A percentile compares a stretch with the other conserved stretches of the same genome.
Conservation (phyloP, 2,113 vertebrate species). For the Melospiza georgiana region DNA sequence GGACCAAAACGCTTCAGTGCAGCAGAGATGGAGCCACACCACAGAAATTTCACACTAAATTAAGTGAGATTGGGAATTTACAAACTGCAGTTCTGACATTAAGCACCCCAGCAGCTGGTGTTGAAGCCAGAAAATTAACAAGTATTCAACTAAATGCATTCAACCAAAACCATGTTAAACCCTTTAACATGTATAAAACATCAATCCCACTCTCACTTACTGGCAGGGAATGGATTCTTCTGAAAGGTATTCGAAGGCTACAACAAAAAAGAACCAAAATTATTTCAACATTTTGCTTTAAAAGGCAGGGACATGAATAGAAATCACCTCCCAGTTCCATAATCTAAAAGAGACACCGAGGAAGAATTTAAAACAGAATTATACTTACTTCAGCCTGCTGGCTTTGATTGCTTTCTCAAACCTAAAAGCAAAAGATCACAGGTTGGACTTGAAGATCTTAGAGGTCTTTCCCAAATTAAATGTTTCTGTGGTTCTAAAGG, state of each 20-base stretch:
- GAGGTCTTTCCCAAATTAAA: not conserved
- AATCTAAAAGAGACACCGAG: not conserved
- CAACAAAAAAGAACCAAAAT: not conserved
- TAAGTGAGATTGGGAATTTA: not conserved
- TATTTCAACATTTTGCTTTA: not conserved
- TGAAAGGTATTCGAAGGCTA: constrained; percentile 70
- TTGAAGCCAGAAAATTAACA: not conserved
- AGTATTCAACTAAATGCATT: not conserved
- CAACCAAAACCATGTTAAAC: not conserved
- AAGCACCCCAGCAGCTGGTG: not conserved
- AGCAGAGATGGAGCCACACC: not conserved
- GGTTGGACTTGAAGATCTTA: not conserved
- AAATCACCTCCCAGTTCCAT: not conserved
- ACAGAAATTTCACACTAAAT: not conserved
- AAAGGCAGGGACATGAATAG: not conserved
- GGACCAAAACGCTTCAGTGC: not conserved
- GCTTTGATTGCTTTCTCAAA: constrained; percentile 40
- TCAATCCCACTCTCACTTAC: constrained; percentile 58
- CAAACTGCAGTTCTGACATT: not conserved
- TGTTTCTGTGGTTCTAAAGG: not conserved
- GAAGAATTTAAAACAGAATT: not conserved
- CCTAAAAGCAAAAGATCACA: not conserved
- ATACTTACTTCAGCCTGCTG: constrained; percentile 28
- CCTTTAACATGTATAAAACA: not conserved
- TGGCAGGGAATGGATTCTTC: constrained; percentile 74